Base-by-base conservation (phyloP, 2,797 vertebrate genomes). In the Notolepis coatsorum region DNA sequence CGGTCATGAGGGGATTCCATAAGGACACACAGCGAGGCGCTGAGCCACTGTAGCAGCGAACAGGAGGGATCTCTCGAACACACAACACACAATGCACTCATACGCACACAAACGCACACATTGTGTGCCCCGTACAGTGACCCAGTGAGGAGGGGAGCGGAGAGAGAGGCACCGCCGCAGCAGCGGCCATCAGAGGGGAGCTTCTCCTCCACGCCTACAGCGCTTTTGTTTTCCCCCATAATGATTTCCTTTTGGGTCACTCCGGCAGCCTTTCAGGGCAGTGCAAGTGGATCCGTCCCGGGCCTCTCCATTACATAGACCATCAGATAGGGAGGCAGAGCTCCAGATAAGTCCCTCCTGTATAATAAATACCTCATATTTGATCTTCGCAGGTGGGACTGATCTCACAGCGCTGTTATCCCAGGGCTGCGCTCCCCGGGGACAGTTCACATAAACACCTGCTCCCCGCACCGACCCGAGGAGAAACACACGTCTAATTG, bases 161-260 rank as follows among this genome's bases (percentile, higher is more conserved):
- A 60, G 51, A 69, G 65, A 77, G 80, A 75, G 71, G 71, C n/a
- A n/a, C n/a, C n/a, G n/a, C n/a, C n/a, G n/a, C n/a, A n/a, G 73
- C 62, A 77, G 74, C 51, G 60, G 68, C 74, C 71, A 77, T 80
- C 62, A 52, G 70, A 86, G 72, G 67, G 74, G n/a, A n/a, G 17
- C 80, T 90, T 85, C 73, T 85, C 72, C 76, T 84, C 81, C 88
- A 84, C 75, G 71, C 80, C 87, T 68, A 74, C 48, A 21, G 21
- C 69, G 52, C 78, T 78, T 90, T 93, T 93, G 91, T 92, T 79
- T 89, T 79, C 80, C 67, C 37, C 49, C 75, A 85, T 93, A 90
- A 91, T 91, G 89, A 91, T 92, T 92, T 93, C 83, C 86, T 92
- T 91, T 91, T 90, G 88, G 91, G 88, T 91, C 86, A 89, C 80